Base-by-base conservation (phyloP, 1,140 invertebrate species). In the Patella vulgata region DNA sequence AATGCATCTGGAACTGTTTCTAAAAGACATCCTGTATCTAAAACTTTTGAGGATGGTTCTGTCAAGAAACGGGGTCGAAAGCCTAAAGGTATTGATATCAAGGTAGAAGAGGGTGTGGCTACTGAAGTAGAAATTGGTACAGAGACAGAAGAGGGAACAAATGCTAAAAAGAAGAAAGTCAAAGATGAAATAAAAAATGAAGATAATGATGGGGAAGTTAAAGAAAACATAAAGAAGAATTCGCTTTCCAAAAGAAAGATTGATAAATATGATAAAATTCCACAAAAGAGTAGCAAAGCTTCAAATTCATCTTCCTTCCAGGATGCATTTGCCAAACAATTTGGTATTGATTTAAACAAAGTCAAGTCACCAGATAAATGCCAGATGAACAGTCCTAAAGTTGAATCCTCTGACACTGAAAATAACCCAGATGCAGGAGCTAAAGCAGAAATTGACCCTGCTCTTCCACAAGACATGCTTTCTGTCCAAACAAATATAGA, bases 21-120 rank as follows among this genome's bases (percentile, higher is more conserved):
- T 6, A 81, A 82, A 63, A 67, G 82, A 28, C 80, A 84, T 71
- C 82, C 82, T 9, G 67, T 79, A 42, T 77, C 80, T n/a, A 61
- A 73, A 33, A 51, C 63, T 12, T 64, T 60, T 33, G 42, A 54
- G 5, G 50, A 66, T 39, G 46, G 28, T 44, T 14, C 36, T 25
- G 46, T 53, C 21, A 46, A 39, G 25, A 51, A 54, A 42, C 6
- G 3, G 14, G 30, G 40, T 23, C 25, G 23, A 47, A 61, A 61
- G 6, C 46, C 54, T 28, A 3, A 21, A 53, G 3, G 4, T 28
- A 48, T 44, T 44, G 43, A 25, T 21, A 53, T 57, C 43, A 62
- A 55, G 40, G 42, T 36, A 30, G 53, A 59, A n/a, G 39, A 36
- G n/a, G 43, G n/a, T 4, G 33, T 50, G 4, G n/a, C 43, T 12